Evolutionary conservation across 2,888 invertebrate genomes (phyloP).

Genomic region (Harpagoxenus sublaevis): DNA sequence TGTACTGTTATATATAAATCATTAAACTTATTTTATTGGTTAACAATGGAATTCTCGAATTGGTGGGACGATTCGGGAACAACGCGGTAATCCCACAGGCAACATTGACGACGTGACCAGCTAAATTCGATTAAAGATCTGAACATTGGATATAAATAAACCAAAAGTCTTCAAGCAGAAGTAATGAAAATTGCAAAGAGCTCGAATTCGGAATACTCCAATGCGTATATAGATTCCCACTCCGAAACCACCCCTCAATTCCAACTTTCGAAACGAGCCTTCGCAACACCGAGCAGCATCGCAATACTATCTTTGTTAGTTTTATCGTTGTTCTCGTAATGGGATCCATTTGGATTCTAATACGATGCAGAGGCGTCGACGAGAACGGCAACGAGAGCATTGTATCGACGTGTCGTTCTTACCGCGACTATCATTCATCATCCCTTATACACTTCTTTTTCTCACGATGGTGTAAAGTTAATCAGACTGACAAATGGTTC

Average conservation of each 20-base stretch:
- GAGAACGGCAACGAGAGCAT: constrained; percentile 74
- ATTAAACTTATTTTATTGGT: not conserved
- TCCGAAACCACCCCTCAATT: constrained; percentile 75
- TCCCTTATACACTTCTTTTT: constrained; percentile 4
- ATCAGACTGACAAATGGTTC: not conserved
- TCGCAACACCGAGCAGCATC: constrained; percentile 66
- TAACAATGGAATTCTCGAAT: not conserved
- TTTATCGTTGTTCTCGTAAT: constrained; percentile 82
- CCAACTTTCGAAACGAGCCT: constrained; percentile 79
- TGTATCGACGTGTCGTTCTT: constrained; percentile 66
- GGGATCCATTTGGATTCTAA: constrained; percentile 81
- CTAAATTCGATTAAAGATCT: constrained; percentile 14
- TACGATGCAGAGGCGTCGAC: constrained; percentile 74
- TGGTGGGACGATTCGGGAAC: not conserved
- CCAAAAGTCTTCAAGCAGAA: constrained; percentile 58
- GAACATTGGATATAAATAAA: not conserved
- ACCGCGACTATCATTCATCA: constrained; percentile 19
- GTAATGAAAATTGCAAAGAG: constrained; percentile 69
- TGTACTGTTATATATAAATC: not conserved
- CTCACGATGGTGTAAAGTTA: not conserved
- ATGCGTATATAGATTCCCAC: constrained; percentile 52
- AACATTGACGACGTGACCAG: not conserved
- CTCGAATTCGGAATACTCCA: constrained; percentile 46
- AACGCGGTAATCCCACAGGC: constrained; percentile 5
- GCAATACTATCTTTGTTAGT: constrained; percentile 79